Evolutionary conservation across 1,140 invertebrate genomes (phyloP).

Genomic region (Zaprionus africanus): DNA sequence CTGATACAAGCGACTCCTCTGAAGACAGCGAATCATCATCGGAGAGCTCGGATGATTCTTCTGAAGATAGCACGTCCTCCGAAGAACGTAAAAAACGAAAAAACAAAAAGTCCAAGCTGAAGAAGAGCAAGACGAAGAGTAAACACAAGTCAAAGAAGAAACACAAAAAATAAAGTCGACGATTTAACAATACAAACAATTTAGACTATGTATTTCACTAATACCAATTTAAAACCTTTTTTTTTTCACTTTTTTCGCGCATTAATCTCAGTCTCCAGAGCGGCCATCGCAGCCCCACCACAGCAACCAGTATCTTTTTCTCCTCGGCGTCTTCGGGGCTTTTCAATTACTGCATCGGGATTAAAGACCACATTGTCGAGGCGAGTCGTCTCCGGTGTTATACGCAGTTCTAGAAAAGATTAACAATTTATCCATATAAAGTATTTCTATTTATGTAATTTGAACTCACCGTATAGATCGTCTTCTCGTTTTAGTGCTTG

Average conservation of each 20-base stretch:
- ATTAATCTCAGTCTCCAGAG: conserved; percentile 45
- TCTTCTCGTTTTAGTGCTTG: conserved; percentile 68
- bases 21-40: conserved; percentile 52
- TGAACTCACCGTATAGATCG: conserved; percentile 64
- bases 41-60: conserved; percentile 51
- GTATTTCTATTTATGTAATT: conserved; percentile 54
- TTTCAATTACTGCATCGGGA: conserved; percentile 71
- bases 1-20: conserved; percentile 55
- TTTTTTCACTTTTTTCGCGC: conserved; percentile 55
- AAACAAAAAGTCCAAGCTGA: conserved; percentile 50
- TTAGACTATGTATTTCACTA: conserved; percentile 32
- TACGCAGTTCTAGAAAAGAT: conserved; percentile 58
- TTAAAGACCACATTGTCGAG: conserved; percentile 77
- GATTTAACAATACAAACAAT: conserved; percentile 23
- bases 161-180: conserved; percentile 52
- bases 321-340: conserved; percentile 39
- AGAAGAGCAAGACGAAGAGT: conserved; percentile 52
- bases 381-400: conserved; percentile 72
- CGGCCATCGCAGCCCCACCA: conserved; percentile 61
- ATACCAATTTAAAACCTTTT: conserved; percentile 18
- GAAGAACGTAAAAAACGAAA: conserved; percentile 60
- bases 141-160: conserved; percentile 69
- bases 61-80: conserved; percentile 38
- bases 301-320: conserved; percentile 58
- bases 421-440: not conserved